Conservation (phyloP, 2,888 invertebrate genomes). For the Drosophila lacicola region DNA sequence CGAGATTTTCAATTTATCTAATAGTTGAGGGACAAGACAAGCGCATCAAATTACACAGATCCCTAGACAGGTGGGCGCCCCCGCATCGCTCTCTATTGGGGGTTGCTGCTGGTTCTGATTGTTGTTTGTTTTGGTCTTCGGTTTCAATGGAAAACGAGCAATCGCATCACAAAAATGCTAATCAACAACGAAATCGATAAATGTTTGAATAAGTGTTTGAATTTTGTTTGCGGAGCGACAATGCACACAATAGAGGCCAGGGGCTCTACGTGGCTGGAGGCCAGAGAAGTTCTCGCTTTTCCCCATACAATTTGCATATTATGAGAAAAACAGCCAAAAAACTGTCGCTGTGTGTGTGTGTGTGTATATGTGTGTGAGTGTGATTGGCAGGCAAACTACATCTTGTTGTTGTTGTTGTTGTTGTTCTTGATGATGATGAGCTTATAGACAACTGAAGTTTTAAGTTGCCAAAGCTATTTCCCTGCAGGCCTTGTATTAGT, state of each 20-base stretch:
- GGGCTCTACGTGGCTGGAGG: conserved; percentile 18
- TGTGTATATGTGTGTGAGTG: conserved; percentile 11
- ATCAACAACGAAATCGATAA: conserved; percentile 77
- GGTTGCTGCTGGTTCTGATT: conserved; percentile 27
- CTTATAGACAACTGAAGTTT: conserved; percentile 28
- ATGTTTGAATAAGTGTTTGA: conserved; percentile 68
- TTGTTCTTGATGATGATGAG: conserved; percentile 22
- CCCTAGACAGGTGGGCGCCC: conserved; percentile 41
- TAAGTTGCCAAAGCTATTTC: not conserved
- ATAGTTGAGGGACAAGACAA: conserved; percentile 67
- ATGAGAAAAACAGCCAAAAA: conserved; percentile 56
- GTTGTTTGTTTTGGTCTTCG: conserved; percentile 48
- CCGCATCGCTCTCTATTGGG: conserved; percentile 27
- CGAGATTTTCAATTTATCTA: conserved; percentile 75
- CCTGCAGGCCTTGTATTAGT: not conserved
- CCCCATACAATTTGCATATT: conserved; percentile 68
- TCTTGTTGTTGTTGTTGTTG: conserved; percentile 6
- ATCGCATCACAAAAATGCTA: conserved; percentile 65
- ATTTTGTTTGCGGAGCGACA: conserved; percentile 54
- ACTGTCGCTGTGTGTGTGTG: conserved; percentile 3
- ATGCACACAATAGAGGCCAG: conserved; percentile 40
- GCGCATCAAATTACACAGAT: conserved; percentile 68
- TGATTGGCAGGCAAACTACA: conserved; percentile 38
- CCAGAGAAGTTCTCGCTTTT: conserved; percentile 65
- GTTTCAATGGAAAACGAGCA: conserved; percentile 58